A percentile compares a stretch with the other conserved stretches of the same genome.
Conservation (phyloP, 2,113 vertebrate species). For the Pachycephala philippinensis region DNA sequence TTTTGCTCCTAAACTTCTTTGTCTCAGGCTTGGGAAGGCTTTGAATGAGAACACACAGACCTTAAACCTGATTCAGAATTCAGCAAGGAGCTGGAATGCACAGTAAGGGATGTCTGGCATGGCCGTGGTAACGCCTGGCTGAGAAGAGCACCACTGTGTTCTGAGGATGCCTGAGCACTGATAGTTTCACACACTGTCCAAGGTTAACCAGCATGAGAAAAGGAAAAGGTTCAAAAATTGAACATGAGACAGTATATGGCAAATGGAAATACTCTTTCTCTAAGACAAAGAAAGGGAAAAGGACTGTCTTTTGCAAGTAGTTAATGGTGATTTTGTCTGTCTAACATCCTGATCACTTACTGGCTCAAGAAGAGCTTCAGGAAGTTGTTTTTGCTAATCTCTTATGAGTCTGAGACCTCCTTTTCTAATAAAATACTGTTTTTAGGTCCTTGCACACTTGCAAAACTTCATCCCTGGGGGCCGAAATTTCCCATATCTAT, state of each 20-base stretch:
- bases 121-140: rapidly evolving
- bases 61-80: not conserved
- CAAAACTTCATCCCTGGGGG: not conserved
- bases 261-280: not conserved
- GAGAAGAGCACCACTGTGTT: not conserved
- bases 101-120: not conserved
- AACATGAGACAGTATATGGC: not conserved
- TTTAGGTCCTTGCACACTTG: not conserved
- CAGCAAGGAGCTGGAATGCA: rapidly evolving
- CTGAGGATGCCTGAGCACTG: not conserved
- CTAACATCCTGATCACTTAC: not conserved
- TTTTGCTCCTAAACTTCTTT: not conserved
- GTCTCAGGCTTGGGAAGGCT: not conserved
- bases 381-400: not conserved
- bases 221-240: not conserved
- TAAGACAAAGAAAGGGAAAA: not conserved
- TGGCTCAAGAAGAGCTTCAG: not conserved
- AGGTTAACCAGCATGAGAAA: not conserved
- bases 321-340: not conserved
- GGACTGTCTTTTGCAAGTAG: not conserved
- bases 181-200: not conserved
- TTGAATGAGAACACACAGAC: not conserved
- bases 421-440: not conserved
- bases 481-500: not conserved
- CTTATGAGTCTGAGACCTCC: not conserved